phyloP scores from a whole-genome alignment of 2,797 vertebrate genomes.

The Dallia pectoralis region DNA sequence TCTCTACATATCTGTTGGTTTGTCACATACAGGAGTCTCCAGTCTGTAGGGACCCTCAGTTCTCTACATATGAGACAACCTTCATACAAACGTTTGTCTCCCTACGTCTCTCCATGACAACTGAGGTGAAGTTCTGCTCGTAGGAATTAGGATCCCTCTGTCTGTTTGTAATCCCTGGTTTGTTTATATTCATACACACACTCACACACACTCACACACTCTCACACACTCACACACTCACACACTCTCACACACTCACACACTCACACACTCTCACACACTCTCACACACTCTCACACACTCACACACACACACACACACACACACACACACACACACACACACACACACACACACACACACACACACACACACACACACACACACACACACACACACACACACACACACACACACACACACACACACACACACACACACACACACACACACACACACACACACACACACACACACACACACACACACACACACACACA shows the following conservation, averaged over 20 bases:
- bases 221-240: slow-evolving; percentile 24
- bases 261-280: too few relatives aligned
- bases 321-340: slow-evolving; percentile 21
- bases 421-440: slow-evolving; percentile 19
- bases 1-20: background rate
- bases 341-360: slow-evolving; percentile 11
- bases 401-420: slow-evolving; percentile 21
- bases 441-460: slow-evolving; percentile 25
- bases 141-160: background rate
- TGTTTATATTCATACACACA: slow-evolving; percentile 23
- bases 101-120: background rate
- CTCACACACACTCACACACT: slow-evolving; percentile 18
- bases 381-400: slow-evolving; percentile 22
- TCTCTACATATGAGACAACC: background rate
- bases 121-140: background rate
- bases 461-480: slow-evolving; percentile 15
- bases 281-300: slow-evolving; percentile 17
- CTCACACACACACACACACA: slow-evolving; percentile 27
- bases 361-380: slow-evolving; percentile 22
- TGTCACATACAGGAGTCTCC: too few relatives aligned
- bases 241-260: slow-evolving; percentile 15
- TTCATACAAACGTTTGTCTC: background rate
- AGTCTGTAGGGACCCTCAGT: background rate
- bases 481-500: slow-evolving; percentile 17
- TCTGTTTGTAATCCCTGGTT: slow-evolving; percentile 16